Evolutionary conservation across 1,140 invertebrate genomes (phyloP), one percentile per base, ranked within the genome.

Genomic region (Aricia agestis): DNA sequence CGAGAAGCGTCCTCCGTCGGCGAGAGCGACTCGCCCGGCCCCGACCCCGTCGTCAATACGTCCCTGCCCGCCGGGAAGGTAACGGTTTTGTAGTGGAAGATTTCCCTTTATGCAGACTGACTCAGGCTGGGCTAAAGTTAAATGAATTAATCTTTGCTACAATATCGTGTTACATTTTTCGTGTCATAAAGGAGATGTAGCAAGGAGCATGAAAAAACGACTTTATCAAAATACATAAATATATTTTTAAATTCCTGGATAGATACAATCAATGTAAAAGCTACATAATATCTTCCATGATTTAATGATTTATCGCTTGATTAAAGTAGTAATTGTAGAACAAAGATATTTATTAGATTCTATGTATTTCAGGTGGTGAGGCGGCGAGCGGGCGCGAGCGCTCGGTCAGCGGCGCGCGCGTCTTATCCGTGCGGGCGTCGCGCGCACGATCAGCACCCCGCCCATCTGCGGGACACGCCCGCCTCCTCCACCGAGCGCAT

Each of bases 1-100:
- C 88, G 90, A 13, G 90, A 92, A 68, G 82, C 83, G 6, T 92
- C 91, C 5, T 91, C 90, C 0, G 83, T 89, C 1, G 90, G 89
- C 25, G 90, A 90, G 69, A 89, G 90, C 65, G 91, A 92, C 72
- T 88, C 86, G 6, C 80, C 84, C 13, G 86, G 85, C 5, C 93
- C 94, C 70, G 94, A 93, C 75, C 92, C 92, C n/a, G 78, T 94
- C 63, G 93, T 95, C 9, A 93, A 93, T 73, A 94, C 94, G 0
- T 94, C 95, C 77, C 79, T 95, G 73, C 94, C 95, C 45, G 93
- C 95, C 17, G 95, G 95, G 71, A 95, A 95, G 90, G 95, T 95
- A 75, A 71, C 2, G 9, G 45, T 15, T 15, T 13, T 52, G 3
- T 52, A 13, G 1, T 15, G 10, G 45, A 15, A 42, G 11, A 42